A percentile compares a stretch with the other conserved stretches of the same genome.
These are phyloP conservation scores for Melanostigma gelatinosum DNA, from an alignment of 2,113 vertebrate genomes.

Conservation along the genomic window DNA sequence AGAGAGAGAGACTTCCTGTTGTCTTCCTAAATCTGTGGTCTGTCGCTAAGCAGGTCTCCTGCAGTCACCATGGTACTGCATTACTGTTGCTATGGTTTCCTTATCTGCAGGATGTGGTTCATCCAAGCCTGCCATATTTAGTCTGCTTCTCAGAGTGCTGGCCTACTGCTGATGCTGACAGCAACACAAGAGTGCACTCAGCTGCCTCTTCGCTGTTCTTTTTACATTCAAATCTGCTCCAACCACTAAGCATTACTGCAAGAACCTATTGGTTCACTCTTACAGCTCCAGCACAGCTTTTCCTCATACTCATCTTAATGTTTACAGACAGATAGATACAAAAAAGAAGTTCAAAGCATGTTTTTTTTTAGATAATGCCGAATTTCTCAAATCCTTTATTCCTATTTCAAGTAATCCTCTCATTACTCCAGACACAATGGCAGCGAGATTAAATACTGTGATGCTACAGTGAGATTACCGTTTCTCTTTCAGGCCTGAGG, in stretches of 20 bases:
- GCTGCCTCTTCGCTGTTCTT: conserved; percentile 21
- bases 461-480: conserved; percentile 48
- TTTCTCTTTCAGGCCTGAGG: not conserved
- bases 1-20: conserved; percentile 50
- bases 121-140: conserved; percentile 78
- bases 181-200: conserved; percentile 42
- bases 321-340: not conserved
- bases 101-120: conserved; percentile 78
- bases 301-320: not conserved
- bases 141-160: conserved; percentile 51
- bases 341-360: not conserved
- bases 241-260: not conserved
- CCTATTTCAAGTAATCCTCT: conserved; percentile 47
- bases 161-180: conserved; percentile 57
- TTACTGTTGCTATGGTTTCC: conserved; percentile 84
- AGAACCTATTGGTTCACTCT: not conserved
- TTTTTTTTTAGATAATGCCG: not conserved
- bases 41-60: conserved; percentile 58
- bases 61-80: conserved; percentile 68
- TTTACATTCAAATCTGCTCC: conserved; percentile 23
- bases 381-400: conserved; percentile 30
- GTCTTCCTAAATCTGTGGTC: conserved; percentile 39
- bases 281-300: not conserved
- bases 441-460: conserved; percentile 53
- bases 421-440: conserved; percentile 36